phyloP scores from a whole-genome alignment of 2,888 invertebrate genomes.

The Drosophila recens region DNA sequence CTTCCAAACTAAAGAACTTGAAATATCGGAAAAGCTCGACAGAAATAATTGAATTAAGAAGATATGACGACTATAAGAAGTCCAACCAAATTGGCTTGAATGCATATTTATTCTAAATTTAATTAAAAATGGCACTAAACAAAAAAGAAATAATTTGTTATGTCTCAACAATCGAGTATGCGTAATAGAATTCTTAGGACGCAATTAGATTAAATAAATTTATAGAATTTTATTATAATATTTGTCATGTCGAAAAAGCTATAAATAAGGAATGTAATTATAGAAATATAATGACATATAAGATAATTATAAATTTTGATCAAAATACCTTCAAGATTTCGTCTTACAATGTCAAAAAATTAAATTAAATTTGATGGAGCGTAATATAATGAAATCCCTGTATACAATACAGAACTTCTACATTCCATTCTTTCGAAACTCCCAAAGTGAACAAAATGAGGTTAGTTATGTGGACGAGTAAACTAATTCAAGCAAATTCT shows the following conservation, averaged over 20 bases:
- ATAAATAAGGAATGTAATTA: neutral
- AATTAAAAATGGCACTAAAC: neutral
- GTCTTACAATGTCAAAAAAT: neutral
- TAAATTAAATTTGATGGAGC: neutral
- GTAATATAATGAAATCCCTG: neutral
- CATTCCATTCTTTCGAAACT: neutral
- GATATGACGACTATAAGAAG: neutral
- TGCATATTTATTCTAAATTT: neutral
- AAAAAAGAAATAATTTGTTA: neutral
- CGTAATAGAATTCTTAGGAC: neutral
- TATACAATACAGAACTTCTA: neutral
- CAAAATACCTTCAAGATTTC: neutral
- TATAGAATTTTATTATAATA: neutral
- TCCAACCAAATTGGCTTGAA: no score
- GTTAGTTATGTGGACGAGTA: neutral
- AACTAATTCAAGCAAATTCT: neutral
- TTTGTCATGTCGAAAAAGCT: neutral
- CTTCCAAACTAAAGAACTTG: slow-evolving; percentile 3
- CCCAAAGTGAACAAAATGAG: neutral
- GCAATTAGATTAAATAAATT: neutral
- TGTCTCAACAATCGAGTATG: neutral
- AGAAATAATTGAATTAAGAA: slow-evolving; percentile 4
- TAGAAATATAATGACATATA: neutral
- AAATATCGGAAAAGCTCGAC: neutral
- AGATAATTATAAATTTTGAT: neutral